These are phyloP conservation scores for Triops cancriformis DNA, from an alignment of 1,140 invertebrate species.

Conservation along the genomic window DNA sequence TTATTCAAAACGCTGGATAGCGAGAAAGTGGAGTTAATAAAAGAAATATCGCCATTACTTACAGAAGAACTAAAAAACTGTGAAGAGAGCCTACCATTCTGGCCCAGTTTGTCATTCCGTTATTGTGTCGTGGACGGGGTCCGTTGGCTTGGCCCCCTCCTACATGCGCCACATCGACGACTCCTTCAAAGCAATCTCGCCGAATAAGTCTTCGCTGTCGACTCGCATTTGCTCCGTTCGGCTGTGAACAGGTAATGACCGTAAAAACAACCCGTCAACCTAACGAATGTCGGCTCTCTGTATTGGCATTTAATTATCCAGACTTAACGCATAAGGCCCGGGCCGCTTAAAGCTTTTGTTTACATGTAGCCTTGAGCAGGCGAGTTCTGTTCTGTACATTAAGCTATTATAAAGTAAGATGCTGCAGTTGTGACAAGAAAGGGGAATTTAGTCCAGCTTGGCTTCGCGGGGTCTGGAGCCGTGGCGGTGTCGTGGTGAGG, in stretches of 20 bases:
- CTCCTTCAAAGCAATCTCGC: not conserved
- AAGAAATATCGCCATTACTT: too few relatives aligned
- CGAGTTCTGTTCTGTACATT: too few relatives aligned
- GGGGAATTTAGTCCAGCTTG: too few relatives aligned
- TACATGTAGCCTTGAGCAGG: too few relatives aligned
- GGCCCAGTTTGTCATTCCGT: slow-evolving; percentile 4
- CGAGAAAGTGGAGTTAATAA: too few relatives aligned
- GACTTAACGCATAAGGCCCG: too few relatives aligned
- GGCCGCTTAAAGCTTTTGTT: too few relatives aligned
- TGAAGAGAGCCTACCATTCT: not conserved
- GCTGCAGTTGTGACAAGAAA: too few relatives aligned
- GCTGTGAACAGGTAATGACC: not conserved
- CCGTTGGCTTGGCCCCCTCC: not conserved
- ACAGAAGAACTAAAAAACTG: not conserved
- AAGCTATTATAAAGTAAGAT: too few relatives aligned
- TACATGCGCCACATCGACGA: not conserved
- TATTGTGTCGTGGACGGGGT: slow-evolving; percentile 4
- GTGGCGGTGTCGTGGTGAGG: not conserved
- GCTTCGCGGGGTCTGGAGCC: not conserved
- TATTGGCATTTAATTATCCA: not conserved
- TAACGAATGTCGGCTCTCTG: not conserved
- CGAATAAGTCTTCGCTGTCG: not conserved
- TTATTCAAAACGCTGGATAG: too few relatives aligned
- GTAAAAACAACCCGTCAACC: not conserved
- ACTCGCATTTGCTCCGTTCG: not conserved